phyloP scores from a whole-genome alignment of 2,113 vertebrate genomes.

The Thunnus maccoyii region DNA sequence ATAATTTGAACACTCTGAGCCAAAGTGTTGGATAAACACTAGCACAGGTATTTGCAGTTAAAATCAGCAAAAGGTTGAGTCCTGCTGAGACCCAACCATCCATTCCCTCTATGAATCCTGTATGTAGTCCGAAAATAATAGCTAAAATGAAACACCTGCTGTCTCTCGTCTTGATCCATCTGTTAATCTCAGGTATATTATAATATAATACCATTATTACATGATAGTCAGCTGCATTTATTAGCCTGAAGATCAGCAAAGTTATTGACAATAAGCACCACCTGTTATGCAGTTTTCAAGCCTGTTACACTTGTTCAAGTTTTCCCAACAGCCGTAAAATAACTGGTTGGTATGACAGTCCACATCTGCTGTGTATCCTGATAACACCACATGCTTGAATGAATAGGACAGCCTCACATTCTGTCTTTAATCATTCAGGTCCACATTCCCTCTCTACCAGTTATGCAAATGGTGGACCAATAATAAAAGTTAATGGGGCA shows the following conservation, averaged over 20 bases:
- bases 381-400: constrained; percentile 55
- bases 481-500: constrained; percentile 74
- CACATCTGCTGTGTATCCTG: constrained; percentile 52
- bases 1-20: constrained; percentile 64
- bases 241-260: constrained; percentile 23
- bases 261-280: constrained; percentile 17
- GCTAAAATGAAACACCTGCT: constrained; percentile 72
- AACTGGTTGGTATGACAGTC: constrained; percentile 25
- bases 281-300: not conserved
- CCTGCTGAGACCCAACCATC: constrained; percentile 44
- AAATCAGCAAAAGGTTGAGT: constrained; percentile 66
- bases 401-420: constrained; percentile 40
- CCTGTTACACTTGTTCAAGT: constrained; percentile 36
- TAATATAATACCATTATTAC: constrained; percentile 18
- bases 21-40: constrained; percentile 62
- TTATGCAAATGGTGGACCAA: constrained; percentile 70
- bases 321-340: constrained; percentile 49
- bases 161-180: constrained; percentile 22
- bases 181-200: constrained; percentile 22
- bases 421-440: constrained; percentile 63
- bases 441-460: constrained; percentile 47
- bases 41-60: constrained; percentile 55
- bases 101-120: constrained; percentile 45
- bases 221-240: constrained; percentile 22
- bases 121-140: constrained; percentile 43